phyloP scores from a whole-genome alignment of 2,113 vertebrate genomes.

The Microtus richardsoni region DNA sequence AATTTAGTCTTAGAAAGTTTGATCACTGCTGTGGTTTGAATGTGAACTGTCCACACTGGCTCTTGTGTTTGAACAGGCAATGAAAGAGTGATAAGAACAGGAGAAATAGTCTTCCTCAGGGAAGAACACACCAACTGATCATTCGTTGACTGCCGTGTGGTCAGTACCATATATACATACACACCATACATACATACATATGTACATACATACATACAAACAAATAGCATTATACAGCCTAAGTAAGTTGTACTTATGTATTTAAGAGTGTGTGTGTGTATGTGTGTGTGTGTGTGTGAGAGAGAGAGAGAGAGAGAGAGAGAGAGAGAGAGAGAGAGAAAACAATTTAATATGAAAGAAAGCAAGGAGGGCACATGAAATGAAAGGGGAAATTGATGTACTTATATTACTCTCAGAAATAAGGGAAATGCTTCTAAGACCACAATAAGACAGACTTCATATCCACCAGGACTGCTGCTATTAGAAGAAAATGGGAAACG shows the following conservation, averaged over 20 bases:
- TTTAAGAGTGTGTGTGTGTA: not conserved
- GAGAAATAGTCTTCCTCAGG: not conserved
- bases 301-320: not conserved
- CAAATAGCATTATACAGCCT: not conserved
- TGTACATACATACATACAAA: not conserved
- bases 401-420: not conserved
- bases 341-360: not conserved
- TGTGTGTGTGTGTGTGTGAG: not conserved
- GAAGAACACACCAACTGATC: not conserved
- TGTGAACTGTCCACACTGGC: not conserved
- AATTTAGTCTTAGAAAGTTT: not conserved
- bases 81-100: not conserved
- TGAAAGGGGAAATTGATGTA: not conserved
- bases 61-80: not conserved
- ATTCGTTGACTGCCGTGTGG: not conserved
- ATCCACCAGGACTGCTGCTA: not conserved
- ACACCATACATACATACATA: too few relatives aligned
- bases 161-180: not conserved
- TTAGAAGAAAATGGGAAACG: not conserved
- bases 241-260: not conserved
- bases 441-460: not conserved
- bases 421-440: not conserved
- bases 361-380: not conserved
- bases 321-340: not conserved
- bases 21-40: not conserved